Base-by-base conservation (phyloP, 2,888 invertebrate species). In the Heteromurus nitidus region DNA sequence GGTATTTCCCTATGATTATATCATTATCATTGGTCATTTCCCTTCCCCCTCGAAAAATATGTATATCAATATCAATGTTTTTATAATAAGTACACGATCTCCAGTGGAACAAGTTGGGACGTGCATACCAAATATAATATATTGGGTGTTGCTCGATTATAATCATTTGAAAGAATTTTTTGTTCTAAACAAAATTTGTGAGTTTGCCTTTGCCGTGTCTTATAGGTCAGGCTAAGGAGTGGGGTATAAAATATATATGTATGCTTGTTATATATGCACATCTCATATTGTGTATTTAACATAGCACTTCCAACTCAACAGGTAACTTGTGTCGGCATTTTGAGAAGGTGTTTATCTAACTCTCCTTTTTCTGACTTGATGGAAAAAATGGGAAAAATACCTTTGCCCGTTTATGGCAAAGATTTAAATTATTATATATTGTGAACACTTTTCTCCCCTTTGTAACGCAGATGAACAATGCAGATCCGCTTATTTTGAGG, bases 251-350 rank as follows among this genome's bases (percentile, higher is more conserved):
- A 24, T 22, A 26, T 16, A 55, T 24, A 55, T 9, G 2, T 50
- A 7, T 5, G 3, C n/a, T n/a, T 18, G 18, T n/a, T 50, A 5
- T 18, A n/a, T 50, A n/a, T 50, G 7, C n/a, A 50, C n/a, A 11
- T 13, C 50, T 50, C 50, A 18, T 18, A n/a, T 58, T 20, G 36
- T 36, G n/a, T 36, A 31, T 64, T 64, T 64, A 22, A 64, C 44
- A n/a, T 42, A 44, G 20, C 44, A 44, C 42, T 65, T 65, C 3
- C 18, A 30, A 68, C 80, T 73, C 80, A 80, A 80, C 80, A 73
- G 80, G 73, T 68, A 55, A 50, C 55, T 62, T 79, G 53, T 79
- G 77, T 79, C 77, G 77, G 77, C 77, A 64, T 70, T 79, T 79
- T 79, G 64, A 77, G 70, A 64, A 79, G 64, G 62, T 79, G 77